These are phyloP conservation scores for Anseranas semipalmata DNA, from an alignment of 2,113 vertebrate genomes.

Conservation along the genomic window DNA sequence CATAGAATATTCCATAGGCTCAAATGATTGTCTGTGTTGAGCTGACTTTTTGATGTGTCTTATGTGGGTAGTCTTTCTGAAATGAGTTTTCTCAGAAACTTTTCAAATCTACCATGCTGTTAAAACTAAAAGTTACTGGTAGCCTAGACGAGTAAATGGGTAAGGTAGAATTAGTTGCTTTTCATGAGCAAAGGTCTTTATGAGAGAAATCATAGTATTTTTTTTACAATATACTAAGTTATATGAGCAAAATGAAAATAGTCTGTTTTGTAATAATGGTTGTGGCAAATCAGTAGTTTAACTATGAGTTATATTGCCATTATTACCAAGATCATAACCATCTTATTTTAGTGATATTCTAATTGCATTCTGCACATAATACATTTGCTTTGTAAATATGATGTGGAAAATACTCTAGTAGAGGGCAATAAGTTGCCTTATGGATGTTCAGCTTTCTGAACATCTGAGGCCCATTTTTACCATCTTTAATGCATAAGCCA, in stretches of 20 bases:
- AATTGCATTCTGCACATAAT: not conserved
- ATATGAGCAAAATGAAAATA: not conserved
- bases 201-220: not conserved
- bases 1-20: not conserved
- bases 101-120: not conserved
- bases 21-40: not conserved
- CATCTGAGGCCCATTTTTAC: not conserved
- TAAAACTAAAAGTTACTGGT: not conserved
- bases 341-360: not conserved
- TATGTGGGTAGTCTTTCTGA: not conserved
- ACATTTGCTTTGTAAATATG: not conserved
- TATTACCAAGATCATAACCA: not conserved
- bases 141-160: not conserved
- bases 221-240: not conserved
- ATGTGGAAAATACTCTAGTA: not conserved
- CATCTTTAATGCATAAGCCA: not conserved
- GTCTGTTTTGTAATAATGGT: not conserved
- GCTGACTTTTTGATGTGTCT: not conserved
- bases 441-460: not conserved
- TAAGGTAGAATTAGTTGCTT: not conserved
- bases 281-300: not conserved
- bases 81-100: not conserved
- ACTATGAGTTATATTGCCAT: not conserved
- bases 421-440: accelerated
- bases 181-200: not conserved